Base-by-base conservation (phyloP, 2,888 invertebrate genomes). In the Epinotia ramella region DNA sequence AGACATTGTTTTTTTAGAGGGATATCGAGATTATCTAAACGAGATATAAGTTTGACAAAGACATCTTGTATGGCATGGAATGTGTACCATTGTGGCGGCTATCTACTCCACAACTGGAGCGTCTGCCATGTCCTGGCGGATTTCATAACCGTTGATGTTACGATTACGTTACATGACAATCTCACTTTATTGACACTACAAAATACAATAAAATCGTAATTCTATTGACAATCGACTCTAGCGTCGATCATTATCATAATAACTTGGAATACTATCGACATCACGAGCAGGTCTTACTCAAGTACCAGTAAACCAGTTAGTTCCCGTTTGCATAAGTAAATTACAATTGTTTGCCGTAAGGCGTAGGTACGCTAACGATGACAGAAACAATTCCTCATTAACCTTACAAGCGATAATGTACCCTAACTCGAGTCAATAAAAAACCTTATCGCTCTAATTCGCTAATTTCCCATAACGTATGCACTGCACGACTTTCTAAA, bases 401-500 rank as follows among this genome's bases (percentile, higher is more conserved):
- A 46, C 46, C 16, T 53, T 70, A 69, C 71, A 71, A 40, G 24
- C 74, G 6, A 68, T 71, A 67, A 65, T 57, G 44, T 6, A 77
- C 70, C 71, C 40, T 76, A 62, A 56, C 12, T 56, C 6, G 11
- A 6, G 46, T 20, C 7, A 59, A 46, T 72, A 46, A 33, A 44
- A 44, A 63, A 62, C 60, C 2, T 67, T 67, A 72, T 72, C 20
- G 66, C 33, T 67, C 44, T 57, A 66, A 24, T 60, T 68, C 59
- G 68, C 66, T 79, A 77, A 81, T 80, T 78, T 79, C 80, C 78
- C 78, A 79, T 77, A 79, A 79, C 78, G 75, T 79, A 77, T 79
- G 81, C 81, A 84, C 81, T 77, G 82, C 81, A 81, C 80, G 78
- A 83, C 87, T 90, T 90, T 90, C 88, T 86, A 86, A 82, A 79